phyloP scores from a whole-genome alignment of 2,113 vertebrate genomes.

The Bufo bufo region DNA sequence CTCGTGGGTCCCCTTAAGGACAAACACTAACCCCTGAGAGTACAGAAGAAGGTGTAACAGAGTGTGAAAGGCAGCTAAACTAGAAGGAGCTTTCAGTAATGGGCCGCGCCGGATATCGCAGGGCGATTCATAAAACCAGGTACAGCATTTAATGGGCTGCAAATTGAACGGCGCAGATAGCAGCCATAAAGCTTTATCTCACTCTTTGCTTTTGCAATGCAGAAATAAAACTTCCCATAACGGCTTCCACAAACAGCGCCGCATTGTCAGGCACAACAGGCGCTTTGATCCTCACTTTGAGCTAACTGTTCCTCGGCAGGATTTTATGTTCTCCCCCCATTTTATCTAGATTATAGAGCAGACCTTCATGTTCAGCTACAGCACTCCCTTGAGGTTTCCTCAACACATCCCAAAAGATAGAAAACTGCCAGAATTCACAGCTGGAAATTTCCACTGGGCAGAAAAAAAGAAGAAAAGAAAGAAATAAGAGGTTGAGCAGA shows the following conservation, averaged over 20 bases:
- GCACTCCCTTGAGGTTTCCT: slow-evolving; percentile 34
- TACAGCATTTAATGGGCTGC: slow-evolving; percentile 5
- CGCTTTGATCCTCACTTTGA: neutral
- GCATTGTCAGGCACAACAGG: slow-evolving; percentile 22
- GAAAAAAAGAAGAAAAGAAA: neutral
- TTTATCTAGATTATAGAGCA: slow-evolving; percentile 22
- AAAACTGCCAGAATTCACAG: slow-evolving; percentile 34
- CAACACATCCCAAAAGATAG: slow-evolving; percentile 1
- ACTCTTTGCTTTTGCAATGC: neutral
- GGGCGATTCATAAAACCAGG: neutral
- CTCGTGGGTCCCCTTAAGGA: too few species aligned
- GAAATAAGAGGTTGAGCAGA: neutral
- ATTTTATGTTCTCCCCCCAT: slow-evolving; percentile 1
- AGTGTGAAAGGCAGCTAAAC: too few species aligned
- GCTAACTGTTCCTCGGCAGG: neutral
- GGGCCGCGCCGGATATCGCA: neutral
- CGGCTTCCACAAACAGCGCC: neutral
- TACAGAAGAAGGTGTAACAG: too few species aligned
- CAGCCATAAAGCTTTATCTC: slow-evolving; percentile 1
- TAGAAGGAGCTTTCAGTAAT: neutral
- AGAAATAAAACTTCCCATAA: slow-evolving; percentile 25
- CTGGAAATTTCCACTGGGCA: slow-evolving; percentile 45
- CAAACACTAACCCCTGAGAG: too few species aligned
- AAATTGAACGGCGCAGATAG: neutral
- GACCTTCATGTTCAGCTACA: slow-evolving; percentile 18